phyloP scores from a whole-genome alignment of 2,888 invertebrate genomes.

The Diabrotica balteata region DNA sequence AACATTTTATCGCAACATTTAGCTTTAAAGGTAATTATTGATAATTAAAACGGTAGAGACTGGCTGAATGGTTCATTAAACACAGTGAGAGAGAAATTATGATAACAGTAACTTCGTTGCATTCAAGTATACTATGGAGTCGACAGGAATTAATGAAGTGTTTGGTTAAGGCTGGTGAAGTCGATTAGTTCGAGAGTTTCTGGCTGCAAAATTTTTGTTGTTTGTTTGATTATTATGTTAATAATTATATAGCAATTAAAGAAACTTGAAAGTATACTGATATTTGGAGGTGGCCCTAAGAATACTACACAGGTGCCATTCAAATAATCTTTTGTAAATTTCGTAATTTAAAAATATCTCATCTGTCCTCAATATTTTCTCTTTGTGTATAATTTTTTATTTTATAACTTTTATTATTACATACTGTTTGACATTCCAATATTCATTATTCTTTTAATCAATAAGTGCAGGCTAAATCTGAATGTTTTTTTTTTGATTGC shows the following conservation, averaged over 20 bases:
- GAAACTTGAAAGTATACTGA: not conserved
- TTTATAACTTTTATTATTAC: too few relatives aligned
- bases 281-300: not conserved
- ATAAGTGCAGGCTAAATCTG: too few relatives aligned
- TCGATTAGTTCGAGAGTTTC: constrained; percentile 19
- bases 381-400: too few relatives aligned
- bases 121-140: constrained; percentile 25
- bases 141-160: constrained; percentile 25
- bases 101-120: constrained; percentile 26
- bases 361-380: too few relatives aligned
- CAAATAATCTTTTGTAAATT: not conserved
- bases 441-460: too few relatives aligned
- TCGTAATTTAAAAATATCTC: too few relatives aligned
- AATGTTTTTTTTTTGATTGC: too few relatives aligned
- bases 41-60: constrained; percentile 23
- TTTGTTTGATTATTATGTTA: constrained; percentile 6
- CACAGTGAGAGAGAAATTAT: constrained; percentile 23
- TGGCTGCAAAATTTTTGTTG: constrained; percentile 9
- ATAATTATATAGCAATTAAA: not conserved
- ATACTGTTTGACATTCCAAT: too few relatives aligned
- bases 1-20: constrained; percentile 17
- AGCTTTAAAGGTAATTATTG: constrained; percentile 23
- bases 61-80: constrained; percentile 26
- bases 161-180: constrained; percentile 19
- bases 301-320: not conserved